phyloP scores from a whole-genome alignment of 2,113 vertebrate species.

The Litocranius walleri region DNA sequence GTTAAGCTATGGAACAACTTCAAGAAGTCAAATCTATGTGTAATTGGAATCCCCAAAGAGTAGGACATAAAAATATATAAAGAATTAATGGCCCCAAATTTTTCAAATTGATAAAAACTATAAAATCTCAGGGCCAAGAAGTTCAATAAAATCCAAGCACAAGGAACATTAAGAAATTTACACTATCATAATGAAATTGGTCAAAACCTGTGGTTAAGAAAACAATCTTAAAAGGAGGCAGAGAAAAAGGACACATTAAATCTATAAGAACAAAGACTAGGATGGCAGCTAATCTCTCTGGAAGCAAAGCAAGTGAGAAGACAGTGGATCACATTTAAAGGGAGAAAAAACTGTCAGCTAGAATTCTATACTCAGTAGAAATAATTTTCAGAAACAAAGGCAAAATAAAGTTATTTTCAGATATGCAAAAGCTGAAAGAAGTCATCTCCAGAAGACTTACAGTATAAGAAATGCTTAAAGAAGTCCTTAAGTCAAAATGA shows the following conservation, averaged over 20 bases:
- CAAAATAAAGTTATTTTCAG: background rate
- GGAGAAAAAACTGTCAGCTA: background rate
- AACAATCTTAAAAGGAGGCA: background rate
- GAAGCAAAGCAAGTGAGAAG: background rate
- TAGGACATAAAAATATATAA: background rate
- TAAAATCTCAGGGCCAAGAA: background rate
- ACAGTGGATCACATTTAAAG: background rate
- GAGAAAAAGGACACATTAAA: background rate
- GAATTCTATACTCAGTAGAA: background rate
- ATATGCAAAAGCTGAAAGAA: background rate
- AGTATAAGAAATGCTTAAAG: background rate
- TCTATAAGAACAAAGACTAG: background rate
- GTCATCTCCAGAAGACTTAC: background rate
- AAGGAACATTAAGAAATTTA: background rate
- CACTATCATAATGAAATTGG: background rate
- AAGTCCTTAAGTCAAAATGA: background rate
- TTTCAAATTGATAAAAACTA: background rate
- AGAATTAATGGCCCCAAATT: background rate
- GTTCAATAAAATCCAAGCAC: background rate
- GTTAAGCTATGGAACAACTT: background rate
- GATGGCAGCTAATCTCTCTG: background rate
- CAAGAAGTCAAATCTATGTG: background rate
- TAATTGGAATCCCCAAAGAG: background rate
- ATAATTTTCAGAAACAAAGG: constrained; percentile 2
- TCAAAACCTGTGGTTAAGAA: background rate